Conservation (phyloP, 2,888 invertebrate species). For the Flabesymbios commensalis region DNA sequence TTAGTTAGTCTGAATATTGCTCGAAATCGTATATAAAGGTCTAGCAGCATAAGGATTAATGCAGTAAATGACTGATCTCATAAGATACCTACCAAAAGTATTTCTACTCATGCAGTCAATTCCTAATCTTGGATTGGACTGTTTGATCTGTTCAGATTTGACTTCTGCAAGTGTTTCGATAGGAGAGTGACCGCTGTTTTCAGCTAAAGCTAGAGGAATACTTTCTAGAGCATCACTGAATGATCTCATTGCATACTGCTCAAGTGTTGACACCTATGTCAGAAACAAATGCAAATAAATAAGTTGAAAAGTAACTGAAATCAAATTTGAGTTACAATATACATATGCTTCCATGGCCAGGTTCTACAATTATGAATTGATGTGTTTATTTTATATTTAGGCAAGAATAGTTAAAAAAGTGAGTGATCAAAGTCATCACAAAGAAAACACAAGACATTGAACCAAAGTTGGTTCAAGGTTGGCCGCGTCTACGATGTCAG, state of each 20-base stretch:
- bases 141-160: slow-evolving; percentile 84
- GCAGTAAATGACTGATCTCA: no score
- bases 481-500: no score
- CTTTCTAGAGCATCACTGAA: slow-evolving; percentile 95
- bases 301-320: not conserved
- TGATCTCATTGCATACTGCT: slow-evolving; percentile 95
- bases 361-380: no score
- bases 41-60: no score
- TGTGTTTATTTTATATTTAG: no score
- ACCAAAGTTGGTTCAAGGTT: no score
- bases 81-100: slow-evolving; percentile 63
- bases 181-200: slow-evolving; percentile 92
- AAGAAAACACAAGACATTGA: no score
- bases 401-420: no score
- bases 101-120: slow-evolving; percentile 93
- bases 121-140: slow-evolving; percentile 84
- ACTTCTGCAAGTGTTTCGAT: slow-evolving; percentile 86
- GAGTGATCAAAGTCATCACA: no score
- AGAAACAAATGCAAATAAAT: no score
- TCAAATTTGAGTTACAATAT: not conserved
- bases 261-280: slow-evolving; percentile 75
- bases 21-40: no score
- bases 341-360: not conserved
- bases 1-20: no score
- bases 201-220: slow-evolving; percentile 92